Evolutionary conservation across 2,888 invertebrate species (phyloP).

Genomic region (Acanthoscelides obtectus): DNA sequence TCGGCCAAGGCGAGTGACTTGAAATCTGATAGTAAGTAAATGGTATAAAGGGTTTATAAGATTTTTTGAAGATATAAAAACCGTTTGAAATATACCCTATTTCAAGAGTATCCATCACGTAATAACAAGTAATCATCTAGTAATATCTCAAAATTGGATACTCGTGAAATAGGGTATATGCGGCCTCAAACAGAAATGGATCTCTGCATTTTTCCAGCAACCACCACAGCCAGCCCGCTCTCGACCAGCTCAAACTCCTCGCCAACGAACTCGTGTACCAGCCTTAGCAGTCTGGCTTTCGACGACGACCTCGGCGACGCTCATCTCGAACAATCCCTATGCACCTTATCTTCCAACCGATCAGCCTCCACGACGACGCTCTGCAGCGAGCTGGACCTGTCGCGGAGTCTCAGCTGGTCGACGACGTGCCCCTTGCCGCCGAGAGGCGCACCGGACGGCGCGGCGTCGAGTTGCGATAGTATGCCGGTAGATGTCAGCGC

Average conservation of each 20-base stretch:
- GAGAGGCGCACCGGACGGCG: constrained; percentile 47
- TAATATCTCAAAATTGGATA: background rate
- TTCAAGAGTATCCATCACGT: background rate
- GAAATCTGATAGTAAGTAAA: constrained; percentile 49
- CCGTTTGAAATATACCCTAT: background rate
- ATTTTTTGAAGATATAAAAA: too few relatives aligned
- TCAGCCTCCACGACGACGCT: constrained; percentile 62
- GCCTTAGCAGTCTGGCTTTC: constrained; percentile 51
- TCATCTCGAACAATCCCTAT: background rate
- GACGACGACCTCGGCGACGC: constrained; percentile 36
- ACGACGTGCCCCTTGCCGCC: constrained; percentile 46
- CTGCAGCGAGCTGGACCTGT: constrained; percentile 55
- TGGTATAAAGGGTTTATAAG: background rate
- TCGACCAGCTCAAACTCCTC: constrained; percentile 49
- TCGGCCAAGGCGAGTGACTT: constrained; percentile 5
- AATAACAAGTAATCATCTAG: background rate
- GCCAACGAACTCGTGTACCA: constrained; percentile 50
- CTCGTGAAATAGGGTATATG: background rate
- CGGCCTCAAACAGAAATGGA: background rate
- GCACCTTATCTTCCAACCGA: constrained; percentile 39
- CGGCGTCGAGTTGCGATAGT: constrained; percentile 43
- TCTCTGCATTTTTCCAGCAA: constrained; percentile 32
- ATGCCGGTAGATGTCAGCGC: constrained; percentile 53
- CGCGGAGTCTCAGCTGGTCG: constrained; percentile 46
- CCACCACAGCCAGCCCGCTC: constrained; percentile 53